Evolutionary conservation across 2,113 vertebrate genomes (phyloP), one percentile per base, ranked within the genome.

Genomic region (Rissa tridactyla): DNA sequence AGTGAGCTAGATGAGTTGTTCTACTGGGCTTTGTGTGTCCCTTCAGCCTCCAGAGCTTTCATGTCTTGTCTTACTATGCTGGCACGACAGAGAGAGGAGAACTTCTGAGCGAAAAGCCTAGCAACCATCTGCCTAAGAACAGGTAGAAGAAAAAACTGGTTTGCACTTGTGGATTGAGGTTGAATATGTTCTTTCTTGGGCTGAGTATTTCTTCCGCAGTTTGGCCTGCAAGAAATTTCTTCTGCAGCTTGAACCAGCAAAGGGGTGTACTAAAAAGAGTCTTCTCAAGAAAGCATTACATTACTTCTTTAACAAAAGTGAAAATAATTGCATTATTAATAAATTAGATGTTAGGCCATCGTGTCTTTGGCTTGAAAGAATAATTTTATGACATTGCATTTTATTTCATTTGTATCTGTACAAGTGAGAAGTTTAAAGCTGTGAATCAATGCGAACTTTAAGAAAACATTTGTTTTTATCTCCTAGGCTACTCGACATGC

Each of bases 401-500:
- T 70, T 72, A 54, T 72, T 72, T 69, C 6, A 32, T 30, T 88
- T 61, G 11, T 58, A 15, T 46, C 21, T 92, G 36, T 49, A 25
- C 8, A 58, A 44, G 21, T 15, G 36, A 76, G 71, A 64, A 75
- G 15, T 19, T 85, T 54, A 36, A 61, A 90, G 51, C 34, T 81
- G 15, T 42, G 47, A 79, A 77, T 64, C 54, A 62, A 21, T 71
- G 44, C 49, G 49, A 11, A 38, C 51, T 61, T 79, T 17, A 93
- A 72, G 40, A 69, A 92, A 82, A 82, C 38, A 20, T 38, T 82
- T 82, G 1, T 78, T 83, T 96, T 58, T 97, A 11, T 96, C 51
- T 94, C 71, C 29, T 95, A 99, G 99, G 99, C 99, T n/a, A 99
- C 99, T 20, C 99, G 99, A 14, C 99, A 99, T 42, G 99, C 99